Conservation (phyloP, 2,113 vertebrate species). For the Nycticorax nycticorax region DNA sequence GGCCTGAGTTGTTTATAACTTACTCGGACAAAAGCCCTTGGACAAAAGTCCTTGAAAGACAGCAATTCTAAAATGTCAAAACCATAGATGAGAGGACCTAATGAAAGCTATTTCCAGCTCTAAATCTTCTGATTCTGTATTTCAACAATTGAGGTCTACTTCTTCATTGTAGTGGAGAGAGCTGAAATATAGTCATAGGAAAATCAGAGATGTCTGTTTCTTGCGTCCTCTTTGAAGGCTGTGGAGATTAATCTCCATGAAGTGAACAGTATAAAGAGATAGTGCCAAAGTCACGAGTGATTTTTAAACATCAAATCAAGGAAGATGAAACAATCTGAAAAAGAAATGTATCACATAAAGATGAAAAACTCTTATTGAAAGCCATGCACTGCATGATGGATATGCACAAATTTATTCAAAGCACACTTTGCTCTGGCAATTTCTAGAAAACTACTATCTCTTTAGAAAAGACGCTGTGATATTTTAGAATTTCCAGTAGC, state of each 20-base stretch:
- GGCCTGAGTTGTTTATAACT: background rate
- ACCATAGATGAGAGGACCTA: background rate
- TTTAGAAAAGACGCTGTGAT: background rate
- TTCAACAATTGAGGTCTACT: background rate
- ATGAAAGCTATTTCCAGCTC: background rate
- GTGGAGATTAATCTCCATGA: background rate
- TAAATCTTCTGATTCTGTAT: background rate
- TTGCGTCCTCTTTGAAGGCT: background rate
- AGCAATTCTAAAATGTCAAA: background rate
- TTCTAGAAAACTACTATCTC: background rate
- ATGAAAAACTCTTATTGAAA: background rate
- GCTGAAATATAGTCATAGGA: background rate
- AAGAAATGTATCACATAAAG: background rate
- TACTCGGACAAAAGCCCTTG: background rate
- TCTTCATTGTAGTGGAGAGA: background rate
- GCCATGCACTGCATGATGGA: background rate
- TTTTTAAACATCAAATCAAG: conserved; percentile 12
- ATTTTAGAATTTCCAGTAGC: background rate
- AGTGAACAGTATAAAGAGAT: background rate
- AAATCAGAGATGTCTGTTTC: background rate
- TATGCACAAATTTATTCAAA: background rate
- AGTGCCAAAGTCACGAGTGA: background rate
- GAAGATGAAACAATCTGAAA: background rate
- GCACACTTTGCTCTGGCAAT: background rate
- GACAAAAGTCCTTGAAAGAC: background rate